Conservation (phyloP, 2,888 invertebrate genomes). For the Tipula confusa region DNA sequence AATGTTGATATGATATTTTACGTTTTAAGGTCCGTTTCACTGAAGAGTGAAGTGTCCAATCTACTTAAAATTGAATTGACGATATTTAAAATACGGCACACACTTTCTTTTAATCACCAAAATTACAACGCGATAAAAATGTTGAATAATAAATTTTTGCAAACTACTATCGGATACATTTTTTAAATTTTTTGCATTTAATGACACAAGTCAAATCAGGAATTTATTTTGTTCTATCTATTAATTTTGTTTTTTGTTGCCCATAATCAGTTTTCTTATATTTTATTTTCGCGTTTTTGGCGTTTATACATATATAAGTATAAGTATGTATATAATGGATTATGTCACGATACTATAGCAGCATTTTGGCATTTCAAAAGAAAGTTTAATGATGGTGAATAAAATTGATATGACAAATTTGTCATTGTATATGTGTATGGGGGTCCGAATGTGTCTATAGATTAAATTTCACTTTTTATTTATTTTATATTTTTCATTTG, state of each 20-base stretch:
- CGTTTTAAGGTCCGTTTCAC: too few species aligned
- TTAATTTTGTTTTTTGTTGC: not conserved
- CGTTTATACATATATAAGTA: too few species aligned
- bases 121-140: too few species aligned
- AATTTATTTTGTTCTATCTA: not conserved
- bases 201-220: not conserved
- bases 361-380: not conserved
- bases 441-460: too few species aligned
- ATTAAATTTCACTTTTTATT: not conserved
- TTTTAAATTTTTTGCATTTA: not conserved
- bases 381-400: not conserved
- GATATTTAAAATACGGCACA: too few species aligned
- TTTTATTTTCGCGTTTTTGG: not conserved
- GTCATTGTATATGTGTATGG: not conserved
- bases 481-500: not conserved
- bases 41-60: too few species aligned
- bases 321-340: too few species aligned
- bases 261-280: not conserved
- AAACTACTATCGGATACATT: too few species aligned
- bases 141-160: too few species aligned
- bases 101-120: too few species aligned
- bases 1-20: too few species aligned
- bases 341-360: not conserved
- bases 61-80: too few species aligned
- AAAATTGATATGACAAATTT: not conserved